These are phyloP conservation scores for Ancistrus triradiatus DNA, from an alignment of 2,113 vertebrate species.

Conservation along the genomic window DNA sequence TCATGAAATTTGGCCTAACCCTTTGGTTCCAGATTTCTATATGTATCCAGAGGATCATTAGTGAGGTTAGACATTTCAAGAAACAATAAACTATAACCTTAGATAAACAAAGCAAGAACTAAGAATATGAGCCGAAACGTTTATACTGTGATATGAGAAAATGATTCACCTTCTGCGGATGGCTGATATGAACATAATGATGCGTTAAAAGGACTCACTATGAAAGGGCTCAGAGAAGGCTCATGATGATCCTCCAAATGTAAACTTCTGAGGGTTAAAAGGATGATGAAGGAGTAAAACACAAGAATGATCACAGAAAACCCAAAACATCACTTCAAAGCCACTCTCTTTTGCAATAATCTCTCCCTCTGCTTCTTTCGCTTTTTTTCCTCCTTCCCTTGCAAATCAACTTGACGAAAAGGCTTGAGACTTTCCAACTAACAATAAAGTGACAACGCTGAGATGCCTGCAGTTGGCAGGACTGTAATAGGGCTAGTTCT, in stretches of 20 bases:
- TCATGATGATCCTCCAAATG: background rate
- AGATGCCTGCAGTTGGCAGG: slow-evolving; percentile 68
- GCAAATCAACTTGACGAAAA: slow-evolving; percentile 70
- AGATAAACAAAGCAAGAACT: no score
- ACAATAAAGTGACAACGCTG: slow-evolving; percentile 66
- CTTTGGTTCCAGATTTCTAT: no score
- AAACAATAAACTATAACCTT: no score
- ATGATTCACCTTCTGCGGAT: no score
- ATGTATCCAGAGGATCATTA: no score
- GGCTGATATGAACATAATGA: no score
- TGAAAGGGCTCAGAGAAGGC: background rate
- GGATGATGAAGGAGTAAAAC: slow-evolving; percentile 1
- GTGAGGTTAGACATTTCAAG: no score
- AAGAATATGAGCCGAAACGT: no score
- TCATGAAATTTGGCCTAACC: no score
- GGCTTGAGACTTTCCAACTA: slow-evolving; percentile 68
- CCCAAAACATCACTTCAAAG: slow-evolving; percentile 70
- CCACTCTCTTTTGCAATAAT: slow-evolving; percentile 68
- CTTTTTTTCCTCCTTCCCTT: slow-evolving; percentile 61
- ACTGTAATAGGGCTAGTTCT: slow-evolving; percentile 70
- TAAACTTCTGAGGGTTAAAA: background rate
- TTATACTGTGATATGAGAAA: no score
- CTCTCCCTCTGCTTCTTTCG: slow-evolving; percentile 57
- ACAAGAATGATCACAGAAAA: slow-evolving; percentile 52
- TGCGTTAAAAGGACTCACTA: no score